These are phyloP conservation scores for Netelia inedita DNA, from an alignment of 2,888 invertebrate genomes.

Conservation along the genomic window DNA sequence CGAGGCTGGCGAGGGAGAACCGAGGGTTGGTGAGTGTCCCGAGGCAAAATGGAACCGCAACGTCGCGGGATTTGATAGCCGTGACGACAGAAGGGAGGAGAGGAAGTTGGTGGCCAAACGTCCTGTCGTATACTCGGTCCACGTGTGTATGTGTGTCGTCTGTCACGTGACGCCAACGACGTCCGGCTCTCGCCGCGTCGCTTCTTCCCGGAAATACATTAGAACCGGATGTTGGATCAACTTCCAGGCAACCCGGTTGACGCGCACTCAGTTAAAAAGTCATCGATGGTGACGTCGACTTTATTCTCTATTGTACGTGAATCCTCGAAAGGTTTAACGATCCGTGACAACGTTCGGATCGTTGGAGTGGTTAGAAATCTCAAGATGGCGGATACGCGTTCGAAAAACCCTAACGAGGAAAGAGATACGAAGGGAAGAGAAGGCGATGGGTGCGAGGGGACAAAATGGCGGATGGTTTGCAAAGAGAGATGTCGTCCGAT, in stretches of 20 bases:
- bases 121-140: conserved; percentile 6
- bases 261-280: background rate
- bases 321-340: conserved; percentile 17
- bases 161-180: conserved; percentile 64
- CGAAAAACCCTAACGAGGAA: conserved; percentile 58
- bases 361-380: conserved; percentile 3
- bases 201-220: conserved; percentile 81
- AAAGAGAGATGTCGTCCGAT: conserved; percentile 62
- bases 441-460: background rate
- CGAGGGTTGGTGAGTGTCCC: conserved; percentile 27
- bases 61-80: conserved; percentile 80
- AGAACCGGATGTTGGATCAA: conserved; percentile 80
- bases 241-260: conserved; percentile 70
- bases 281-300: conserved; percentile 8
- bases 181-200: conserved; percentile 59
- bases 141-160: background rate
- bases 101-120: conserved; percentile 29
- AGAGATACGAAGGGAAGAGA: conserved; percentile 21
- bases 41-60: conserved; percentile 74
- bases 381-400: conserved; percentile 20
- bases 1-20: background rate
- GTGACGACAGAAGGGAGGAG: conserved; percentile 70
- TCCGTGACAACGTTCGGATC: conserved; percentile 3
- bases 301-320: background rate
- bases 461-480: conserved; percentile 1